Evolutionary conservation across 2,888 invertebrate species (phyloP).

Genomic region (Isotomurus palustris): DNA sequence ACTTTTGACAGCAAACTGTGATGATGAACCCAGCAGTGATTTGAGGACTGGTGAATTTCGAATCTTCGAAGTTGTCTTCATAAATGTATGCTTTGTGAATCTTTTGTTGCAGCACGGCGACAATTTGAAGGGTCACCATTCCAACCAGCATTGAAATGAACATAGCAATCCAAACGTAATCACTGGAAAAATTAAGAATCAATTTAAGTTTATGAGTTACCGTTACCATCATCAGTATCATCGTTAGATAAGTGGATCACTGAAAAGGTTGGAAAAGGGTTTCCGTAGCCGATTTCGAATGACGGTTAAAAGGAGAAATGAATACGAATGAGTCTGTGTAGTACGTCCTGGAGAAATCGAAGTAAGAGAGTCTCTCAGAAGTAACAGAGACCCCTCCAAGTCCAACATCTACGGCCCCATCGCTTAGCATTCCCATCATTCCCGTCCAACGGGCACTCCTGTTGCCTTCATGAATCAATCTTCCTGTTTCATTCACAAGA

Average conservation of each 20-base stretch:
- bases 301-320: conserved; percentile 20
- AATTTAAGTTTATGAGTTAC: conserved; percentile 14
- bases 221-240: conserved; percentile 9
- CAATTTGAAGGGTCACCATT: not conserved
- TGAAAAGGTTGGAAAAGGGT: conserved; percentile 16
- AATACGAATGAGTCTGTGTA: conserved; percentile 28
- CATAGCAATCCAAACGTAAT: not conserved
- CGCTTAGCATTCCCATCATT: conserved; percentile 13
- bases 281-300: not conserved
- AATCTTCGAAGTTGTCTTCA: not conserved
- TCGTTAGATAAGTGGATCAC: conserved; percentile 1
- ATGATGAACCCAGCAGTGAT: conserved; percentile 15
- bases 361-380: conserved; percentile 16
- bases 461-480: not conserved
- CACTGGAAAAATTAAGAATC: not conserved
- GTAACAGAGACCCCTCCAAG: conserved; percentile 34
- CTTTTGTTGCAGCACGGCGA: not conserved
- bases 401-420: conserved; percentile 18
- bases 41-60: conserved; percentile 8
- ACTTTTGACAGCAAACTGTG: conserved; percentile 25
- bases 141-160: not conserved
- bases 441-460: conserved; percentile 20
- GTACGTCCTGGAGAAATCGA: conserved; percentile 30
- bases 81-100: not conserved
- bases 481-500: conserved; percentile 3